These are phyloP conservation scores for Tanytarsus gracilentus DNA, from an alignment of 2,888 invertebrate species.

Conservation along the genomic window DNA sequence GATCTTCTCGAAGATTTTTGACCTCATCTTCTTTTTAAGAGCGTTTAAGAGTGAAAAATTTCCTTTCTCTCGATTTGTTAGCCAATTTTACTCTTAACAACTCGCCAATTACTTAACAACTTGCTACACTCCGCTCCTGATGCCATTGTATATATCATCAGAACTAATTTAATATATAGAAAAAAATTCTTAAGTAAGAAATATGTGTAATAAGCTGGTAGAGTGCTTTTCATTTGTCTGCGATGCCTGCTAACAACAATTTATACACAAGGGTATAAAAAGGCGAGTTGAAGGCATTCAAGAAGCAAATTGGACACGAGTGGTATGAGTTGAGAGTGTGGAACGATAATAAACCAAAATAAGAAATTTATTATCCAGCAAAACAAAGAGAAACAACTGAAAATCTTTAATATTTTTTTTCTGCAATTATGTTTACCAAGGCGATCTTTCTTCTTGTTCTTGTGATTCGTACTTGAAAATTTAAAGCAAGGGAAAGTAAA, in stretches of 20 bases:
- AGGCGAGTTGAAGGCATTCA: neutral
- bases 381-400: neutral
- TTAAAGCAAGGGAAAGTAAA: neutral
- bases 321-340: neutral
- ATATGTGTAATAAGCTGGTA: too few relatives aligned
- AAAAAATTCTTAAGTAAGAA: too few relatives aligned
- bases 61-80: too few relatives aligned
- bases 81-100: too few relatives aligned
- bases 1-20: too few relatives aligned
- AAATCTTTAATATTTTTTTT: constrained; percentile 1
- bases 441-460: constrained; percentile 3
- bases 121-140: too few relatives aligned
- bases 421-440: constrained; percentile 25
- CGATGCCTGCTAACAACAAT: neutral
- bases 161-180: too few relatives aligned
- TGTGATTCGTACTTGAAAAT: neutral
- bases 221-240: too few relatives aligned
- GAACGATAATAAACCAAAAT: constrained; percentile 26
- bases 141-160: too few relatives aligned
- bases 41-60: too few relatives aligned
- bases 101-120: too few relatives aligned
- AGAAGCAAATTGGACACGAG: constrained; percentile 24
- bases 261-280: neutral
- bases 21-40: too few relatives aligned
- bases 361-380: constrained; percentile 24